Base-by-base conservation (phyloP, 2,888 invertebrate genomes). In the Idaea biselata region DNA sequence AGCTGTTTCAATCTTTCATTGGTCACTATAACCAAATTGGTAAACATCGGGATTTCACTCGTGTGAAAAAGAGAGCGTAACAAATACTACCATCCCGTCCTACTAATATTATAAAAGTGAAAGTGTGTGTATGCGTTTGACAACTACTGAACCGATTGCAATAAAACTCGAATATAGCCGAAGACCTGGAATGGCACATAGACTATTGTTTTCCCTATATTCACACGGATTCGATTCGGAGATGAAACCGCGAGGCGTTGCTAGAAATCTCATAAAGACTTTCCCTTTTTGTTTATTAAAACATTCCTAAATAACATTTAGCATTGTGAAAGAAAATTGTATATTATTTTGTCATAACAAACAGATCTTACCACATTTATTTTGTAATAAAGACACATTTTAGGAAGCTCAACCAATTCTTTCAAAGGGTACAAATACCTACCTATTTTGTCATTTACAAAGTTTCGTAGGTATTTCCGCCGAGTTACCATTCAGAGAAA, bases 391-490 rank as follows among this genome's bases (percentile, higher is more conserved):
- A 44, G 44, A 44, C 44, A 44, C 14, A 44, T 14, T 11, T 44
- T 44, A 14, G 8, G 44, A 11, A 44, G 14, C 44, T 44, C 44
- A 44, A 44, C 44, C 44, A 8, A 8, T 44, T 44, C 44, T 11
- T 8, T 44, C 44, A 44, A 44, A 8, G 11, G 14, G 44, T 14
- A 44, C 44, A 44, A 44, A 44, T 44, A 44, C 65, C 60, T 63
- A 63, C 63, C 63, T 64, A 62, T 59, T 63, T 59, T 58, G 31
- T 58, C 58, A 64, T 60, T 62, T 62, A 54, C 53, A 64, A 59
- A 66, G 63, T 61, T 60, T 33, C 33, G 60, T 56, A 60, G 61
- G 64, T 64, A 63, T 18, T 61, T 63, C 58, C 58, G 59, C 62
- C 63, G 61, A 55, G 56, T 60, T 60, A 59, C 58, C 33, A 59